Percentiles rank a stretch among this genome's conserved stretches.
Evolutionary conservation across 2,797 vertebrate genomes (phyloP).

Genomic region (Eulemur mongoz): DNA sequence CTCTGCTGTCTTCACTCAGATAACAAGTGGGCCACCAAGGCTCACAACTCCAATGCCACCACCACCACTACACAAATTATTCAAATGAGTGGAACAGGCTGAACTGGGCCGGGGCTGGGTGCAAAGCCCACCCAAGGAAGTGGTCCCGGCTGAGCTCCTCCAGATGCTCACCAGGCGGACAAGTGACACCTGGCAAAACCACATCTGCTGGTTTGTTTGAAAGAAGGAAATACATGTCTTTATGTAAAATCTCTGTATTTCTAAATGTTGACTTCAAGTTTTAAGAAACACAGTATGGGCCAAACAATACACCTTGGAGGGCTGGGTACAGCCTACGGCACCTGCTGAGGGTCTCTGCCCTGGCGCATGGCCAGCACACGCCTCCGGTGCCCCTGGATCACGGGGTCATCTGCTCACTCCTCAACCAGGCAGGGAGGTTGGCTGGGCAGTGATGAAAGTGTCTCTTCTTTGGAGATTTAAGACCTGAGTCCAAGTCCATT

Average conservation of each 20-base stretch:
- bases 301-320: background rate
- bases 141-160: background rate
- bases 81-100: background rate
- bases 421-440: background rate
- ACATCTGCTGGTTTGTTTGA: background rate
- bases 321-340: rapidly evolving
- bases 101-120: rapidly evolving
- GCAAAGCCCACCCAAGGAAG: background rate
- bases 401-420: too few relatives aligned
- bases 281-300: background rate
- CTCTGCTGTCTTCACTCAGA: background rate
- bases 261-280: background rate
- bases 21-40: background rate
- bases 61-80: background rate
- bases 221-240: background rate
- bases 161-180: background rate
- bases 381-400: background rate
- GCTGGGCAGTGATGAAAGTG: background rate
- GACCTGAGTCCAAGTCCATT: background rate
- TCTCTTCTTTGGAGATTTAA: background rate
- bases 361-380: background rate
- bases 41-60: background rate
- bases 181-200: rapidly evolving
- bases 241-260: background rate
- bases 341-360: background rate